Percentiles rank a stretch among this genome's conserved stretches.
phyloP scores from a whole-genome alignment of 2,888 invertebrate species.

The Plusia festucae region DNA sequence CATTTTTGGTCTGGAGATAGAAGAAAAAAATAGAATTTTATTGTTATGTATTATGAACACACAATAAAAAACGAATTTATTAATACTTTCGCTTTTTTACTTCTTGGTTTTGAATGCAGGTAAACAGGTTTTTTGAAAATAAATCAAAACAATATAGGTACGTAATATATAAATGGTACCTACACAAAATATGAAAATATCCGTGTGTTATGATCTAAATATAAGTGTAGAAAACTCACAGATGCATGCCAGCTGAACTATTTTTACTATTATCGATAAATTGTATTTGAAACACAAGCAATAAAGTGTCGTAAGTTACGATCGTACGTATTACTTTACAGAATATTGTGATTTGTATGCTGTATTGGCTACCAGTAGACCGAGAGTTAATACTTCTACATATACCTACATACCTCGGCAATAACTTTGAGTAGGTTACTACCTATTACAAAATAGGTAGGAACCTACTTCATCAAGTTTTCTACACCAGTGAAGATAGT shows the following conservation, averaged over 20 bases:
- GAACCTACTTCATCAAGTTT: too few species aligned
- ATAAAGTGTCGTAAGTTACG: slow-evolving; percentile 3
- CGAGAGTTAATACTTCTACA: background rate
- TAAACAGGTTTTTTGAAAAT: too few species aligned
- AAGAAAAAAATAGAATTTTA: background rate
- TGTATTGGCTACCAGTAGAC: background rate
- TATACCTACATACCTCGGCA: too few species aligned
- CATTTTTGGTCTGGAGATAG: background rate
- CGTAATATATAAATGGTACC: slow-evolving; percentile 24
- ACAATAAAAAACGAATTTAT: too few species aligned
- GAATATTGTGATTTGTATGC: slow-evolving; percentile 1
- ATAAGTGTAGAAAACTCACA: slow-evolving; percentile 54
- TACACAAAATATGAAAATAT: slow-evolving; percentile 38
- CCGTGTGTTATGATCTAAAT: slow-evolving; percentile 49
- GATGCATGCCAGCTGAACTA: slow-evolving; percentile 63
- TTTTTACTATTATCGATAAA: slow-evolving; percentile 60
- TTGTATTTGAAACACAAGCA: slow-evolving; percentile 18
- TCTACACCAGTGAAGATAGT: background rate
- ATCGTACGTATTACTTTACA: slow-evolving; percentile 1
- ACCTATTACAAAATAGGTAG: too few species aligned
- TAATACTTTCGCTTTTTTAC: too few species aligned
- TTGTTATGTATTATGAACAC: too few species aligned
- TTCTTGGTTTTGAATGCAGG: too few species aligned
- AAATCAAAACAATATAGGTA: too few species aligned
- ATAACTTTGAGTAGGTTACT: too few species aligned